phyloP scores from a whole-genome alignment of 2,797 vertebrate species.

The Sebastes nivosus region DNA sequence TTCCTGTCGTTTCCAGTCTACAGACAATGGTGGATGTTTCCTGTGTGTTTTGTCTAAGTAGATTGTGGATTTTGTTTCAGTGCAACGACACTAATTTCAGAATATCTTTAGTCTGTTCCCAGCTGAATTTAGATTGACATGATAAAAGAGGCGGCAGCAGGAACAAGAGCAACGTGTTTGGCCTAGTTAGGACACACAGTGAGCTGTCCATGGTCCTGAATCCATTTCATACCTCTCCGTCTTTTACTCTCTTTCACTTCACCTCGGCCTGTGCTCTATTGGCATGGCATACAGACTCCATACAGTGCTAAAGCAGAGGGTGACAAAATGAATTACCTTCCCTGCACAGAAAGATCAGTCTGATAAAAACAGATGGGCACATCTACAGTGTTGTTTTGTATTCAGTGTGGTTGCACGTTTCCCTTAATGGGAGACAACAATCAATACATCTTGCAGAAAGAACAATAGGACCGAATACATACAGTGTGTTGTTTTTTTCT shows the following conservation, averaged over 20 bases:
- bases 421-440: conserved; percentile 10
- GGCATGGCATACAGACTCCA: conserved; percentile 13
- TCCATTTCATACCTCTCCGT: conserved; percentile 20
- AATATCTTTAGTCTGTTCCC: conserved; percentile 6
- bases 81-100: neutral
- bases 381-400: conserved; percentile 23
- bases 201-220: conserved; percentile 83
- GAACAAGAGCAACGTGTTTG: conserved; percentile 44
- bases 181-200: conserved; percentile 36
- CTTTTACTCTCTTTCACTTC: conserved; percentile 20
- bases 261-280: conserved; percentile 8
- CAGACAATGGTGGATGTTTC: neutral
- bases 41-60: neutral
- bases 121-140: conserved; percentile 41
- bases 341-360: conserved; percentile 9
- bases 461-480: neutral
- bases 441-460: conserved; percentile 1
- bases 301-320: conserved; percentile 6
- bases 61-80: neutral
- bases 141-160: conserved; percentile 8
- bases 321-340: conserved; percentile 33
- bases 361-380: conserved; percentile 36
- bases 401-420: conserved; percentile 1
- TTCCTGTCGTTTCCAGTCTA: conserved; percentile 5
- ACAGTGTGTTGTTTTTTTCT: neutral